Evolutionary conservation across 1,140 invertebrate species (phyloP).

Genomic region (Drosophila pectinifera): DNA sequence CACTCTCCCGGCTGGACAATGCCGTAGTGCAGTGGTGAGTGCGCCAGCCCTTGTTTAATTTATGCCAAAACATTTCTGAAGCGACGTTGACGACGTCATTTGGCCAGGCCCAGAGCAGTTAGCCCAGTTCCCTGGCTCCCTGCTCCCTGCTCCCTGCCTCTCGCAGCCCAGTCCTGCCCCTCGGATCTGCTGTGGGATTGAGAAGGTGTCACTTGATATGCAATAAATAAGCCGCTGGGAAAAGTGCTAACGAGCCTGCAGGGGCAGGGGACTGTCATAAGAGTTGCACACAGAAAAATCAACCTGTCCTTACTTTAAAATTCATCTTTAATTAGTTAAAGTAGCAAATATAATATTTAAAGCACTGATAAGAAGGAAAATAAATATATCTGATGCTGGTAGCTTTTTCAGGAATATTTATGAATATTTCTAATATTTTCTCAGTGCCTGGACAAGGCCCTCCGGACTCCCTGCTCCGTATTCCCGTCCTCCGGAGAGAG

Average conservation of each 20-base stretch:
- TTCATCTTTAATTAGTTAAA: no score
- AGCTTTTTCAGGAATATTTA: background rate
- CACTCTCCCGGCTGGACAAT: slow-evolving; percentile 54
- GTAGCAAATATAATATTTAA: background rate
- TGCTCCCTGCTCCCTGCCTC: background rate
- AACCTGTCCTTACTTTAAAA: background rate
- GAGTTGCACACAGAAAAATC: slow-evolving; percentile 12
- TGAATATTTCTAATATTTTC: background rate
- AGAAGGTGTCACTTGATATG: slow-evolving; percentile 79
- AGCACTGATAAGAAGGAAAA: background rate
- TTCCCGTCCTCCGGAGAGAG: slow-evolving; percentile 33
- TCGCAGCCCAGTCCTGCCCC: background rate
- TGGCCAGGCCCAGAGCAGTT: slow-evolving; percentile 41
- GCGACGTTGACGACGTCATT: slow-evolving; percentile 81
- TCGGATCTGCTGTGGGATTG: slow-evolving; percentile 35
- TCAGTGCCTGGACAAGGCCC: slow-evolving; percentile 22
- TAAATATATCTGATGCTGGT: background rate
- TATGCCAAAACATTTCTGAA: slow-evolving; percentile 77
- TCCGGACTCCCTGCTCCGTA: slow-evolving; percentile 10
- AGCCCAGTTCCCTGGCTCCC: slow-evolving; percentile 14
- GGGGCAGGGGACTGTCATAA: slow-evolving; percentile 14
- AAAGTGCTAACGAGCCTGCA: slow-evolving; percentile 75
- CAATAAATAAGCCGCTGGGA: slow-evolving; percentile 78
- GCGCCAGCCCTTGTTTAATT: slow-evolving; percentile 73
- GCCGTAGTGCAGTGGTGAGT: slow-evolving; percentile 31